A percentile compares a stretch with the other conserved stretches of the same genome.
phyloP scores from a whole-genome alignment of 2,888 invertebrate genomes.

The Nomada goodeniana region DNA sequence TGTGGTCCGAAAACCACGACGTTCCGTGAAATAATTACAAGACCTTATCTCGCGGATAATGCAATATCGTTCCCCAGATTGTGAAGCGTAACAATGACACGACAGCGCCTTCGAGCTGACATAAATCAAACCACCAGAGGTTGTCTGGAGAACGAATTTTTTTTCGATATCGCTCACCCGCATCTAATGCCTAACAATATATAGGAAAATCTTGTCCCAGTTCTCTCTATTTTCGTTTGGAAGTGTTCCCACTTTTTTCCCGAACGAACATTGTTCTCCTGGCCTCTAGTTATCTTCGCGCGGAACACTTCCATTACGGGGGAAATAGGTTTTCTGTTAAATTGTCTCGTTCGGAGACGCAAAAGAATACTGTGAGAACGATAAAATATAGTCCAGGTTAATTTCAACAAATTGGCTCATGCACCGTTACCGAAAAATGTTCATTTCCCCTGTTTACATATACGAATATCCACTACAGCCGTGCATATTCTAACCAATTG shows the following conservation, averaged over 20 bases:
- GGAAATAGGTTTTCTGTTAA: background rate
- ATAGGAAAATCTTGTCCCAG: conserved; percentile 15
- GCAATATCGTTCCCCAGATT: conserved; percentile 12
- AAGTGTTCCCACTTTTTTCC: conserved; percentile 24
- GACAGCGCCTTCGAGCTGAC: background rate
- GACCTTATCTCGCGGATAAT: conserved; percentile 33
- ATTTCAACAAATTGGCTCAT: background rate
- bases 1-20: conserved; percentile 38
- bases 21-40: conserved; percentile 49
- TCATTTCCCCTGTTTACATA: too few species aligned
- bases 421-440: too few species aligned
- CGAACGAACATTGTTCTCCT: background rate
- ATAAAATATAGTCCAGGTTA: background rate
- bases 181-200: conserved; percentile 21
- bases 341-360: background rate
- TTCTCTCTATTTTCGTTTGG: background rate
- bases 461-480: too few species aligned
- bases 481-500: too few species aligned
- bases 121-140: conserved; percentile 4
- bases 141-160: background rate
- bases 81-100: conserved; percentile 20
- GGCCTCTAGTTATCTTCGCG: background rate
- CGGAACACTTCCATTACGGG: conserved; percentile 3
- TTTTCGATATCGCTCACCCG: conserved; percentile 15
- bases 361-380: background rate